Evolutionary conservation across 2,797 vertebrate genomes (phyloP), one percentile per base, ranked within the genome.

Genomic region (Loriculus beryllinus): DNA sequence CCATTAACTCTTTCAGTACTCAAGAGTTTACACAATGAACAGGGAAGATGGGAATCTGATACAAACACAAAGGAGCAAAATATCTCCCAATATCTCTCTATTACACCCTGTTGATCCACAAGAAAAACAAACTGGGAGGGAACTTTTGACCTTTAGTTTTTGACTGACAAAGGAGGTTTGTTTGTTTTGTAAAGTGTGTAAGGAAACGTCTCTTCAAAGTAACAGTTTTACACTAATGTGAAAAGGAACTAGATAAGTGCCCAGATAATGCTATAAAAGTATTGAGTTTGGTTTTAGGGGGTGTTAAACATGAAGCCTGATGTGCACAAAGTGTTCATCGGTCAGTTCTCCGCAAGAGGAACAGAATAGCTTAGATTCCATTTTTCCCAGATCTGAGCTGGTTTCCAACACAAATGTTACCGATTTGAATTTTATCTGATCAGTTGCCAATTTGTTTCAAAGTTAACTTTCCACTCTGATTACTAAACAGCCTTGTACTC

Each of bases 1-100:
- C 52, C 56, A 40, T 98, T 98, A 98, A 98, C 98, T 91, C 97
- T 96, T 98, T 96, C 94, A 68, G 72, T 71, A 45, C 97, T 87
- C 20, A 16, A 83, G 20, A 90, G 84, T 62, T 92, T 88, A 95
- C 57, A 72, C 47, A 60, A 74, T 70, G 63, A 85, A 74, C 9
- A 0, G 5, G 43, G 40, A 87, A 86, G 64, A 86, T 29, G 42
- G 28, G 43, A 86, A 70, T 85, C 33, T 70, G 42, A 57, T 77
- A 72, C 8, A 37, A 72, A 74, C 3, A 5, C n/a, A 45, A 60
- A 86, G 57, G 42, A 86, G 63, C 20, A 88, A 92, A 96, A 74
- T 23, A 37, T 74, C 77, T 77, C 65, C 52, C 2, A 2, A 26
- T 86, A 82, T 76, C 76, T 92, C 59, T 78, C 54, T 76, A 39